A percentile compares a stretch with the other conserved stretches of the same genome.
Evolutionary conservation across 1,140 invertebrate genomes (phyloP).

Genomic region (Lamellibrachia luymesi): DNA sequence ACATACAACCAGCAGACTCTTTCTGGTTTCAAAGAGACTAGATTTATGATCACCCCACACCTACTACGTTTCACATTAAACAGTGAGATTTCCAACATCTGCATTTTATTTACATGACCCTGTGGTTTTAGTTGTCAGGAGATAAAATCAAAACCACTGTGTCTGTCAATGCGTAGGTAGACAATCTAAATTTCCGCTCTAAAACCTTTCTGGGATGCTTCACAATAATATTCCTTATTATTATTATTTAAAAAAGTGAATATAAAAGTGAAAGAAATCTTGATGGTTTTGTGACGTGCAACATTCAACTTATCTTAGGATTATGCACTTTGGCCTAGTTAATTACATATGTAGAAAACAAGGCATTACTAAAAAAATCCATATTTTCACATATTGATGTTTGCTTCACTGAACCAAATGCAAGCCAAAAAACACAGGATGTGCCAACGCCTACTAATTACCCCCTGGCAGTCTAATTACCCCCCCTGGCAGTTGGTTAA

Average conservation of each 20-base stretch:
- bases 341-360: too few relatives aligned
- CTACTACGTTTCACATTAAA: background rate
- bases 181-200: background rate
- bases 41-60: background rate
- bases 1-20: background rate
- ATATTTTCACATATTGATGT: background rate
- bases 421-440: background rate
- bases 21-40: background rate
- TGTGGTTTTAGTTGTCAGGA: background rate
- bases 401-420: background rate
- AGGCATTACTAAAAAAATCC: background rate
- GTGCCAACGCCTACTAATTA: background rate
- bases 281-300: background rate
- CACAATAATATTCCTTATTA: background rate
- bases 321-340: too few relatives aligned
- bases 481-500: background rate
- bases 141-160: background rate
- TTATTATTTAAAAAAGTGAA: background rate
- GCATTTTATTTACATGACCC: background rate
- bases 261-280: background rate
- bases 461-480: too few relatives aligned
- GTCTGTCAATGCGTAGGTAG: background rate
- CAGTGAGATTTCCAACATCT: background rate
- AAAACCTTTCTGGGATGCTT: background rate
- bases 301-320: background rate